Evolutionary conservation across 2,113 vertebrate species (phyloP).

Genomic region (human): GRCh38 chr6:1160001-1160500

Average conservation of each 20-base stretch:
- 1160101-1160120: not conserved
- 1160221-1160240: not conserved
- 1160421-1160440: not conserved
- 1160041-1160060: not conserved
- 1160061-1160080: not conserved
- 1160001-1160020: not conserved
- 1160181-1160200: not conserved
- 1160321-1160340: too few species aligned
- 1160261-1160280: not conserved
- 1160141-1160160: not conserved
- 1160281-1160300: not conserved
- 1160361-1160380: not conserved
- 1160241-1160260: not conserved
- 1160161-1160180: not conserved
- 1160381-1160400: too few species aligned
- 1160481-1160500: not conserved
- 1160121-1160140: not conserved
- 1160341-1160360: not conserved
- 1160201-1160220: not conserved
- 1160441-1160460: not conserved
- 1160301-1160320: rapidly evolving
- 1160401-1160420: not conserved
- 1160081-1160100: not conserved
- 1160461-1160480: rapidly evolving
- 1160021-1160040: rapidly evolving